Percentiles rank a stretch among this genome's conserved stretches.
Evolutionary conservation across 2,113 vertebrate genomes (phyloP).

Genomic region (Crotalus tigris): DNA sequence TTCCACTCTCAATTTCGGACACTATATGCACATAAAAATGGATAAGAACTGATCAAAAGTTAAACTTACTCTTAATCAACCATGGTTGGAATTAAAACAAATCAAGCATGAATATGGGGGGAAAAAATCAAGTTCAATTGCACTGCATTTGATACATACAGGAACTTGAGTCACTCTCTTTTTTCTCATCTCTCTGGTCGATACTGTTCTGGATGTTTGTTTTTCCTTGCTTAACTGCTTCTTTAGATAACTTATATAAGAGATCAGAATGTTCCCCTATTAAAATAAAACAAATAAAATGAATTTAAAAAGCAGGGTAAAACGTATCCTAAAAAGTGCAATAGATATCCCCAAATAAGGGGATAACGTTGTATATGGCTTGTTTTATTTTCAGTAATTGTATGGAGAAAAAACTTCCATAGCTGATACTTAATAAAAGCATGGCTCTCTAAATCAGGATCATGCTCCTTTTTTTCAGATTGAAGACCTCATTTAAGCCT

Average conservation of each 20-base stretch:
- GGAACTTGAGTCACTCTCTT: conserved; percentile 78
- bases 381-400: background rate
- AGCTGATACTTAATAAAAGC: background rate
- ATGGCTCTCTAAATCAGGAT: background rate
- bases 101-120: no score
- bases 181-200: conserved; percentile 76
- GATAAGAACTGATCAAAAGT: background rate
- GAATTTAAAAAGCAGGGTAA: background rate
- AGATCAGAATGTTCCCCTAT: conserved; percentile 88
- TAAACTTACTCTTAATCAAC: background rate
- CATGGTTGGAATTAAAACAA: background rate
- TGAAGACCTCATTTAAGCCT: background rate
- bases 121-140: background rate
- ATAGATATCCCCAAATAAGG: background rate
- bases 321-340: background rate
- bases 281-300: background rate
- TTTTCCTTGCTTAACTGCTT: conserved; percentile 81
- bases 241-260: conserved; percentile 87
- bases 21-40: conserved; percentile 58
- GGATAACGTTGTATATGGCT: no score
- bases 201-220: conserved; percentile 70
- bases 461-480: background rate
- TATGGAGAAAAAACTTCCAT: background rate
- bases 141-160: conserved; percentile 71
- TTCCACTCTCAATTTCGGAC: conserved; percentile 74